These are phyloP conservation scores for Kryptolebias marmoratus DNA, from an alignment of 2,113 vertebrate species.

Conservation along the genomic window DNA sequence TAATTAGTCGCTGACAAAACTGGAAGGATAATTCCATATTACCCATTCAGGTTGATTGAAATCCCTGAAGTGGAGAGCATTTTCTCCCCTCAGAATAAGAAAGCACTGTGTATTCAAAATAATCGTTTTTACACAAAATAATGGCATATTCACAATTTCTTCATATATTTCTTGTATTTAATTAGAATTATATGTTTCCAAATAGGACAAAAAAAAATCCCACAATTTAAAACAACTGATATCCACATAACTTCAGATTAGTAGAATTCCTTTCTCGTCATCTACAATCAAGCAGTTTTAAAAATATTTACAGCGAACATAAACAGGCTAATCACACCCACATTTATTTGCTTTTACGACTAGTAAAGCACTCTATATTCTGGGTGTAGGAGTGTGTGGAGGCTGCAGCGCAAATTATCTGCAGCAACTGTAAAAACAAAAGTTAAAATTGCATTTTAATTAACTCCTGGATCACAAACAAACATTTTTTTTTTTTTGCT, in stretches of 20 bases:
- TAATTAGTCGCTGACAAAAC: conserved; percentile 68
- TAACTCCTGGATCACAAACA: conserved; percentile 81
- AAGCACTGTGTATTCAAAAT: neutral
- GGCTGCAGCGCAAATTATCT: conserved; percentile 49
- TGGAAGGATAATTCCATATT: conserved; percentile 52
- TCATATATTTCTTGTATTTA: neutral
- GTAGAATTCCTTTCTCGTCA: conserved; percentile 44
- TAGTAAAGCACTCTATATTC: conserved; percentile 12
- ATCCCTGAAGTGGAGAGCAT: conserved; percentile 53
- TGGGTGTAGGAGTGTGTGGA: neutral
- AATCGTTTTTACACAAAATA: neutral
- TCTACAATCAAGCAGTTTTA: conserved; percentile 63
- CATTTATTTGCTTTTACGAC: conserved; percentile 53
- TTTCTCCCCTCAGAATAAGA: conserved; percentile 28
- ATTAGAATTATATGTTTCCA: neutral
- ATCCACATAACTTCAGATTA: conserved; percentile 24
- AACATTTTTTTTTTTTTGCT: conserved; percentile 85
- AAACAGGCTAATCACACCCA: conserved; percentile 76
- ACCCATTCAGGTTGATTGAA: conserved; percentile 55
- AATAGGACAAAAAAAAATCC: conserved; percentile 1
- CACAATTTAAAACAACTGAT: conserved; percentile 12
- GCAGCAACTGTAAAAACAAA: conserved; percentile 79
- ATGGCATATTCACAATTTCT: conserved; percentile 3
- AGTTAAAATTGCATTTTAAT: conserved; percentile 80
- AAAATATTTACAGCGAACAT: conserved; percentile 70